Evolutionary conservation across 1,140 invertebrate genomes (phyloP), one percentile per base, ranked within the genome.

Genomic region (Dolichoris vasculosae): DNA sequence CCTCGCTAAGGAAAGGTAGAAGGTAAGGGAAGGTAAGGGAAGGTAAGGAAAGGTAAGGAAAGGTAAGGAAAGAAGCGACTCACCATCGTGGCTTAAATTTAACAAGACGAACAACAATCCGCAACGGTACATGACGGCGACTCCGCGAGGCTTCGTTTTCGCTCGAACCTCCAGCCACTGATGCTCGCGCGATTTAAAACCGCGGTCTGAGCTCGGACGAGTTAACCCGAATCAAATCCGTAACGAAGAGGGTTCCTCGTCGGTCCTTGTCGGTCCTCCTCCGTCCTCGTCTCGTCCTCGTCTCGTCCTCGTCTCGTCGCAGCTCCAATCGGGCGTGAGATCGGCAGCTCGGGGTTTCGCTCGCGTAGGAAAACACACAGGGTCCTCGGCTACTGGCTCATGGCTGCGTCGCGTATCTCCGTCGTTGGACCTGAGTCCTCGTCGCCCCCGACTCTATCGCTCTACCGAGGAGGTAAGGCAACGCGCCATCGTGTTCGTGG

Each of bases 1-100:
- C n/a, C n/a, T n/a, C n/a, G n/a, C n/a, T n/a, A n/a, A n/a, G n/a
- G n/a, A n/a, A n/a, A n/a, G n/a, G n/a, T n/a, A n/a, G n/a, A n/a
- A n/a, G n/a, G n/a, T n/a, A n/a, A n/a, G n/a, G n/a, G n/a, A n/a
- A n/a, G n/a, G n/a, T n/a, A n/a, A n/a, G n/a, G n/a, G n/a, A n/a
- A n/a, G n/a, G n/a, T n/a, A n/a, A n/a, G n/a, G n/a, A n/a, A n/a
- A n/a, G n/a, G n/a, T n/a, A n/a, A n/a, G n/a, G n/a, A n/a, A n/a
- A 88, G 95, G 95, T 88, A 94, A n/a, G 95, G 51, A 95, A 93
- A 87, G 94, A 94, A 85, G 95, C 94, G 89, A 91, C 90, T 86
- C 88, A 93, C 93, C 90, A 63, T 93, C 92, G 38, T 92, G 89
- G 78, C 90, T 90, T 43, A 92, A 80, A 89, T 93, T 90, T 63